phyloP scores from a whole-genome alignment of 2,797 vertebrate species.

The Pseudochirops corinnae region DNA sequence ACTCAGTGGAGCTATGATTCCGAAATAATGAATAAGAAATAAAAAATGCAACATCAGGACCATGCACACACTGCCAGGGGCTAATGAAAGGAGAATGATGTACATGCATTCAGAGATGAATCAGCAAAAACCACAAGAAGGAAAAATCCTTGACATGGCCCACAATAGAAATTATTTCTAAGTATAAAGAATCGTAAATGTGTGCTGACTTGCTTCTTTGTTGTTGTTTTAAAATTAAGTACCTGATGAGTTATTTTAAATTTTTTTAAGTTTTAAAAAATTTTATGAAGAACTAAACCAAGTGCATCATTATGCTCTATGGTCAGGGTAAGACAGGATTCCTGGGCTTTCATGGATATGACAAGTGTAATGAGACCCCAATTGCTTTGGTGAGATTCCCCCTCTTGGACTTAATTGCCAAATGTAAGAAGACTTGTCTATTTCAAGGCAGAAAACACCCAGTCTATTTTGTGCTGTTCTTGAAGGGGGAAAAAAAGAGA shows the following conservation, averaged over 20 bases:
- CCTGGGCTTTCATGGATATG: background rate
- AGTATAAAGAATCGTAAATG: background rate
- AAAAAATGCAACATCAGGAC: background rate
- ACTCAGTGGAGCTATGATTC: background rate
- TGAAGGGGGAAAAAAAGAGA: constrained; percentile 34
- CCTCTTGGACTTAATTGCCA: background rate
- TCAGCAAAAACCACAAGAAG: background rate
- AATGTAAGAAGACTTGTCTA: background rate
- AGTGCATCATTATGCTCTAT: background rate
- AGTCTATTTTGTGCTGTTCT: constrained; percentile 44
- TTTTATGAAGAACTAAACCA: background rate
- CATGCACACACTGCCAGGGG: no score
- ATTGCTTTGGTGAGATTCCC: background rate
- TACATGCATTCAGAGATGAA: background rate
- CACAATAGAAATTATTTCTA: background rate
- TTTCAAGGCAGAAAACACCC: background rate
- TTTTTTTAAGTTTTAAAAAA: background rate
- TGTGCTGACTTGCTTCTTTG: background rate
- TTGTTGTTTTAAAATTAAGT: background rate
- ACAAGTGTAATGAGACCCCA: background rate
- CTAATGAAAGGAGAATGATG: background rate
- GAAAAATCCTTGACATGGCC: background rate
- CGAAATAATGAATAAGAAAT: background rate
- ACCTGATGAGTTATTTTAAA: background rate
- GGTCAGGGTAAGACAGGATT: background rate